Evolutionary conservation across 2,113 vertebrate genomes (phyloP).

Genomic region (Symphodus melops): DNA sequence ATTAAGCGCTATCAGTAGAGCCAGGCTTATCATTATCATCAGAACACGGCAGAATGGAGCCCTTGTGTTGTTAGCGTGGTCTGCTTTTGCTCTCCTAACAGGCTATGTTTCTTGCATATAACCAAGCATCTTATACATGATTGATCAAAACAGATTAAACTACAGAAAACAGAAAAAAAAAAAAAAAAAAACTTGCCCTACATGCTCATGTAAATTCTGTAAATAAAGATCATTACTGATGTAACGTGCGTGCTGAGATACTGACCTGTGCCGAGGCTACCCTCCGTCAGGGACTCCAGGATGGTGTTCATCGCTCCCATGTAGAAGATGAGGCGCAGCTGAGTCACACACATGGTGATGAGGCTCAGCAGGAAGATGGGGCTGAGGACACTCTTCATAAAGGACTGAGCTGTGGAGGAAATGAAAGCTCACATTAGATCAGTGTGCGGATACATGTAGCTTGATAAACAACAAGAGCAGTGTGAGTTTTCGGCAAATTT

Average conservation of each 20-base stretch:
- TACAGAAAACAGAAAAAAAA: too few species aligned
- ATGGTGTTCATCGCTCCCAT: constrained; percentile 99
- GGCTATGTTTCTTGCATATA: too few species aligned
- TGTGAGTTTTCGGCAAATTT: background rate
- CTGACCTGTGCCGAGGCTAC: constrained; percentile 87
- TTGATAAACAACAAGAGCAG: background rate
- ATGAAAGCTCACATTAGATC: constrained; percentile 5
- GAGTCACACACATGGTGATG: constrained; percentile 98
- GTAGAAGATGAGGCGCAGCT: constrained; percentile 98
- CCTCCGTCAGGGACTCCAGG: constrained; percentile 88
- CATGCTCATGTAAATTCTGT: too few species aligned
- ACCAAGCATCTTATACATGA: too few species aligned
- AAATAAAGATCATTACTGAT: too few species aligned
- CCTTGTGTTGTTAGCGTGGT: too few species aligned
- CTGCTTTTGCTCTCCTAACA: too few species aligned
- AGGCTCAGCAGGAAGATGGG: constrained; percentile 97
- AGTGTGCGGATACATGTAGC: background rate
- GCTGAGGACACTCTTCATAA: constrained; percentile 95
- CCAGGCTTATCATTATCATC: too few species aligned
- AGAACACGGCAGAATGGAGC: too few species aligned
- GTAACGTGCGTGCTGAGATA: background rate
- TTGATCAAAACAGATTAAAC: too few species aligned
- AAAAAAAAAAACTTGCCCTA: too few species aligned
- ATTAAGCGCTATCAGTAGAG: too few species aligned
- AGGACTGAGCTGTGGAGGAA: constrained; percentile 82